Conservation (phyloP, 2,888 invertebrate species). For the Dolomedes plantarius region DNA sequence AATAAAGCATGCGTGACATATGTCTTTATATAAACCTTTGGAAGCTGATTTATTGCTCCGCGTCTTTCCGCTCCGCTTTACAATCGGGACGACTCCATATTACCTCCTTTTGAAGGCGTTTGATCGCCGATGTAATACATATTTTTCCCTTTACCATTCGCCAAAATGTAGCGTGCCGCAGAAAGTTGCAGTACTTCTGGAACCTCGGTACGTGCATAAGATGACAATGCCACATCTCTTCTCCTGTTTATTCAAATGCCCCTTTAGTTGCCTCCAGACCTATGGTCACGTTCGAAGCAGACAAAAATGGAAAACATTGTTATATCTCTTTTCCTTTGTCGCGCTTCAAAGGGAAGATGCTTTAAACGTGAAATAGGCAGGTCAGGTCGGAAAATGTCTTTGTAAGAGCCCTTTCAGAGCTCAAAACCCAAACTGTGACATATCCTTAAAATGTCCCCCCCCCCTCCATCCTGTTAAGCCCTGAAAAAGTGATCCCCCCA, state of each 20-base stretch:
- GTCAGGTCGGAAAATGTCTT: slow-evolving; percentile 35
- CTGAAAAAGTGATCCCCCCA: background rate
- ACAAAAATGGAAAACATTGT: slow-evolving; percentile 41
- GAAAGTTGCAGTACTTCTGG: background rate
- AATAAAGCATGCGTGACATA: no score
- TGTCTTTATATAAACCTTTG: no score
- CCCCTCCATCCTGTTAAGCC: background rate
- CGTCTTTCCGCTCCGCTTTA: background rate
- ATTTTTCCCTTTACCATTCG: no score
- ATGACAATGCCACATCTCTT: slow-evolving; percentile 31
- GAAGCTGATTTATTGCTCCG: background rate
- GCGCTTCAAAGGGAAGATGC: slow-evolving; percentile 25
- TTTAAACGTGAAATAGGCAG: slow-evolving; percentile 31
- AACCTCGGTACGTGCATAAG: slow-evolving; percentile 34
- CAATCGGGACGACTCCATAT: background rate
- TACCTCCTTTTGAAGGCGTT: background rate
- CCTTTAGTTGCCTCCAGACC: background rate
- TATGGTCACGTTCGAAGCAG: slow-evolving; percentile 46
- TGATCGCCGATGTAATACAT: background rate
- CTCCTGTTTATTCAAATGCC: slow-evolving; percentile 56
- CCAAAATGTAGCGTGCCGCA: background rate
- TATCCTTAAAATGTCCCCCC: background rate
- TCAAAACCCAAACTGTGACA: background rate
- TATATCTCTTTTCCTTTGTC: slow-evolving; percentile 26
- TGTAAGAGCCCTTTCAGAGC: slow-evolving; percentile 18